Conservation (phyloP, 2,113 vertebrate species). For the Etheostoma spectabile region DNA sequence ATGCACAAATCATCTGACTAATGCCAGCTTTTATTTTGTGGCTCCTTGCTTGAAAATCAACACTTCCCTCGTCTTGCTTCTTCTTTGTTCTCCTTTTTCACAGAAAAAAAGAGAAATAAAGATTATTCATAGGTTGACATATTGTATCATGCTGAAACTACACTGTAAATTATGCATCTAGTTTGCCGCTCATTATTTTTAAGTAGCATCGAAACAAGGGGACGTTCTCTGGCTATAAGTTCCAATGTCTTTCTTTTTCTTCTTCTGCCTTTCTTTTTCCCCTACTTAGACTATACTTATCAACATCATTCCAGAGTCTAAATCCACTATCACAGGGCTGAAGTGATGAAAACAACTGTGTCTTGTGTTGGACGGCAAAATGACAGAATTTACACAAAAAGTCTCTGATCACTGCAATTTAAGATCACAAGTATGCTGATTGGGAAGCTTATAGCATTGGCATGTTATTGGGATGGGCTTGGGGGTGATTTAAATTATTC, state of each 20-base stretch:
- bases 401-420: slow-evolving; percentile 67
- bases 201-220: slow-evolving; percentile 45
- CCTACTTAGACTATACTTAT: slow-evolving; percentile 41
- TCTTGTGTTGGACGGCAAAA: slow-evolving; percentile 49
- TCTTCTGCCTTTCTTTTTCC: slow-evolving; percentile 5
- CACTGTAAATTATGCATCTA: slow-evolving; percentile 72
- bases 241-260: slow-evolving; percentile 13
- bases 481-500: slow-evolving; percentile 38
- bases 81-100: slow-evolving; percentile 8
- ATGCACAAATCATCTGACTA: slow-evolving; percentile 8
- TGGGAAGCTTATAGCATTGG: slow-evolving; percentile 30
- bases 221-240: slow-evolving; percentile 32
- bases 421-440: slow-evolving; percentile 38
- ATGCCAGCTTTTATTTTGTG: neutral
- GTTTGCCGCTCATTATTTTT: slow-evolving; percentile 68
- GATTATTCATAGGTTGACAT: slow-evolving; percentile 27
- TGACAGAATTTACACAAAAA: slow-evolving; percentile 52
- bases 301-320: slow-evolving; percentile 56
- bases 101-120: neutral
- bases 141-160: slow-evolving; percentile 58
- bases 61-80: neutral
- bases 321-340: slow-evolving; percentile 53
- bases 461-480: slow-evolving; percentile 2
- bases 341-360: slow-evolving; percentile 51
- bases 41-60: neutral